Percentiles rank a stretch among this genome's conserved stretches.
Conservation (phyloP, 2,113 vertebrate genomes). For the Petromus typicus region DNA sequence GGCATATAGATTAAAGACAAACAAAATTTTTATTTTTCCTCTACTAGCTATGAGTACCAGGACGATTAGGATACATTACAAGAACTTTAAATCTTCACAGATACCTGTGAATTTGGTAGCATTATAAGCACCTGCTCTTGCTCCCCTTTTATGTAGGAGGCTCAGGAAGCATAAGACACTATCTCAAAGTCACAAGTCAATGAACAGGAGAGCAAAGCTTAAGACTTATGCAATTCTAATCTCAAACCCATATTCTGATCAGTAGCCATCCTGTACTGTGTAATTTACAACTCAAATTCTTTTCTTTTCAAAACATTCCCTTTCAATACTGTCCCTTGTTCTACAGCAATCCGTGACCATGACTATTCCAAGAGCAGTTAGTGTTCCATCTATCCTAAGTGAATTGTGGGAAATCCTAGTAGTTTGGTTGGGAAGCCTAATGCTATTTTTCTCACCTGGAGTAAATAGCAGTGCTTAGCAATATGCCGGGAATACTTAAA, state of each 20-base stretch:
- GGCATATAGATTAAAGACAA: neutral
- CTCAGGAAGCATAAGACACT: neutral
- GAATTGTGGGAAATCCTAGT: slow-evolving; percentile 30
- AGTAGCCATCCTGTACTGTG: neutral
- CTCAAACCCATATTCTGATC: neutral
- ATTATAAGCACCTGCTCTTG: neutral
- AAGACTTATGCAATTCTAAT: slow-evolving; percentile 46
- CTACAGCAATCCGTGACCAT: neutral
- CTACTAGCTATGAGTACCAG: slow-evolving; percentile 3
- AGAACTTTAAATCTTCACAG: neutral
- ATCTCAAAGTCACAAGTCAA: slow-evolving; percentile 14
- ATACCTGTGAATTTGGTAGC: neutral
- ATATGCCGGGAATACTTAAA: neutral
- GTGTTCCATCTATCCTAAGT: slow-evolving; percentile 3
- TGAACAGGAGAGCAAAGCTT: neutral
- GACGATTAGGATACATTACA: slow-evolving; percentile 11
- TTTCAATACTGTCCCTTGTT: neutral
- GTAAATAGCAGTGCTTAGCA: neutral
- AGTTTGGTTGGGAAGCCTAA: slow-evolving; percentile 43
- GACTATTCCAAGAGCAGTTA: neutral
- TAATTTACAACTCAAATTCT: neutral
- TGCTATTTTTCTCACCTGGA: neutral
- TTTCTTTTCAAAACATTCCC: slow-evolving; percentile 36
- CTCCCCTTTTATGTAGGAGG: neutral
- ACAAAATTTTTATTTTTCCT: neutral